Evolutionary conservation across 2,797 vertebrate genomes (phyloP), one percentile per base, ranked within the genome.

Genomic region (Gallinago nigripennis): DNA sequence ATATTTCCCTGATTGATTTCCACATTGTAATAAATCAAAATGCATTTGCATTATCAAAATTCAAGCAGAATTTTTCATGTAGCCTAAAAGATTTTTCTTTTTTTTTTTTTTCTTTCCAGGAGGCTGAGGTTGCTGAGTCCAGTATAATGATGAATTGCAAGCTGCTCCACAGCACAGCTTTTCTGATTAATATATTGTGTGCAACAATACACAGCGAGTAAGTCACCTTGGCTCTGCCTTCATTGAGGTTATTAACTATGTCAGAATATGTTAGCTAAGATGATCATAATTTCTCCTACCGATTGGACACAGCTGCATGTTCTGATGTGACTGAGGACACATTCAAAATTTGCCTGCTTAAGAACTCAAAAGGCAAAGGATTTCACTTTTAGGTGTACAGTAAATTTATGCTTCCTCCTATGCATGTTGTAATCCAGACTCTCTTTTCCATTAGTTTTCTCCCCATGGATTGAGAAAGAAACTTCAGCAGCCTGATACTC

Each of bases 141-240:
- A 91, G 19, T 65, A 45, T 10, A 33, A 71, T 48, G 39, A 94
- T 77, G 28, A 85, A 92, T 81, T 86, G 28, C 43, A 91, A 88
- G 73, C 60, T 77, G 24, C 7, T 88, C 82, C 39, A 63, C 1
- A 3, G 82, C 56, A 81, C 60, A 77, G 68, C 10, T 82, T 73
- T 90, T 53, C 50, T 83, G 79, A 77, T 78, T 86, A 53, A 92
- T 86, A 60, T 41, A 51, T 68, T 77, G 17, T 53, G 53, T 86
- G 35, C 72, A 90, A 83, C 35, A 71, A 60, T 16, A 75, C 48
- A 73, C 24, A 78, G 45, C 0, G 0, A 79, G 60, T 48, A 76
- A 95, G 53, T 71, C 88, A 86, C 92, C 96, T 85, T 87, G 90
- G 60, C 24, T 80, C 64, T 95, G 58, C 43, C 73, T 94, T 88